Evolutionary conservation across 2,888 invertebrate species (phyloP).

Genomic region (Trimorus sp.): DNA sequence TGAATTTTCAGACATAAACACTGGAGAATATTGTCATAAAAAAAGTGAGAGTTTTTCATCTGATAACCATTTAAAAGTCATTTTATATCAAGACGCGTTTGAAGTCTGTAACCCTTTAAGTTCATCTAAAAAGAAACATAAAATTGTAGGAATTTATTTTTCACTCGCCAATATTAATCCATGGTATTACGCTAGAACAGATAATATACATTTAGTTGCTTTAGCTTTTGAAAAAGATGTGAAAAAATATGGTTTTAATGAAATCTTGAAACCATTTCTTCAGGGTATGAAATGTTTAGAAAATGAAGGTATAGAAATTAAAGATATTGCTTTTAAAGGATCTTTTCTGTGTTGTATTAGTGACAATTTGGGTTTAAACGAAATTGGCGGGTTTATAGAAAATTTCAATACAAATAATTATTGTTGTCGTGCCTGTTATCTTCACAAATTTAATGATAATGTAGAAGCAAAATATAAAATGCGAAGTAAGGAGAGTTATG

Average conservation of each 20-base stretch:
- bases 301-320: slow-evolving; percentile 6
- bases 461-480: no score
- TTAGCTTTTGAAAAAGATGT: slow-evolving; percentile 10
- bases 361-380: slow-evolving; percentile 1
- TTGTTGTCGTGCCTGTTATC: slow-evolving; percentile 4
- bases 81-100: slow-evolving; percentile 17
- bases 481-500: no score
- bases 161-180: slow-evolving; percentile 13
- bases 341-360: not conserved
- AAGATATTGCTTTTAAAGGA: not conserved
- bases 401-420: not conserved
- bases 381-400: slow-evolving; percentile 9
- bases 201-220: slow-evolving; percentile 13
- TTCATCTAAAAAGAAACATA: slow-evolving; percentile 20
- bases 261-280: slow-evolving; percentile 6
- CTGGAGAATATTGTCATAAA: slow-evolving; percentile 10
- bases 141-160: slow-evolving; percentile 4
- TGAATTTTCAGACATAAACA: slow-evolving; percentile 13
- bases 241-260: slow-evolving; percentile 7
- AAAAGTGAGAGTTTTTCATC: not conserved
- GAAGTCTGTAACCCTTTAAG: slow-evolving; percentile 13
- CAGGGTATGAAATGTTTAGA: slow-evolving; percentile 14
- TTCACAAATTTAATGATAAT: not conserved
- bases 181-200: slow-evolving; percentile 7
- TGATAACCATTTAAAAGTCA: slow-evolving; percentile 12